These are phyloP conservation scores for Apostichopus leukothele DNA, from an alignment of 53 echinoderm and acorn worm species.

Conservation along the genomic window DNA sequence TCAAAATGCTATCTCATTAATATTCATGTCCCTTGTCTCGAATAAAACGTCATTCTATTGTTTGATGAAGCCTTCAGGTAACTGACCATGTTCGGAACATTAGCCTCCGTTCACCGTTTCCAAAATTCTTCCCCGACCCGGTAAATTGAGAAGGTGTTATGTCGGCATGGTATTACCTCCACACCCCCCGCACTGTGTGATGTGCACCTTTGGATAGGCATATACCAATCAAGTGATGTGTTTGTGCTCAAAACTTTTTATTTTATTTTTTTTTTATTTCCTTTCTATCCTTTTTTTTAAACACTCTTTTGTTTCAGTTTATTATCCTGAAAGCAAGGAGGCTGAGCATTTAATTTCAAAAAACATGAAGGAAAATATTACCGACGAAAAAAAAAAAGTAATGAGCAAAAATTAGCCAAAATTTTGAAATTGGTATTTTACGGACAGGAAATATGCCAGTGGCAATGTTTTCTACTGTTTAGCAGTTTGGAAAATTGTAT, in stretches of 20 bases:
- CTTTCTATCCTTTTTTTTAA: constrained; percentile 4
- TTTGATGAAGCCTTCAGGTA: too few relatives aligned
- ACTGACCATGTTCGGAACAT: too few relatives aligned
- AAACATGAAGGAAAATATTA: not conserved
- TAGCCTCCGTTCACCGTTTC: too few relatives aligned
- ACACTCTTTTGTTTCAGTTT: constrained; percentile 37
- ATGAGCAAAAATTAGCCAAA: too few relatives aligned
- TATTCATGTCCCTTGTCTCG: too few relatives aligned
- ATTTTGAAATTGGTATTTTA: too few relatives aligned
- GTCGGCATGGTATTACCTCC: not conserved
- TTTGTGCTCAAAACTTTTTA: constrained; percentile 6
- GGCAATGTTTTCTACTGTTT: too few relatives aligned
- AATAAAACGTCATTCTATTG: too few relatives aligned
- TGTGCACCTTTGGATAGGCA: constrained; percentile 27
- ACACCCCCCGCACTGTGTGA: constrained; percentile 37
- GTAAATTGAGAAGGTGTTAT: not conserved
- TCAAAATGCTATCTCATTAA: too few relatives aligned
- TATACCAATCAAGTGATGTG: constrained; percentile 23
- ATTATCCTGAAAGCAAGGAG: constrained; percentile 44
- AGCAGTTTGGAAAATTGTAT: too few relatives aligned
- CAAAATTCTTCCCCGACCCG: too few relatives aligned
- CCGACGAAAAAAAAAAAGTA: not conserved
- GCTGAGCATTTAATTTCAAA: not conserved
- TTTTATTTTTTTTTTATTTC: not conserved
- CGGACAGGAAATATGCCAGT: too few relatives aligned